Percentiles rank a stretch among this genome's conserved stretches.
These are phyloP conservation scores for Tetranychus cinnabarinus DNA, from an alignment of 1,140 invertebrate species.

Conservation along the genomic window DNA sequence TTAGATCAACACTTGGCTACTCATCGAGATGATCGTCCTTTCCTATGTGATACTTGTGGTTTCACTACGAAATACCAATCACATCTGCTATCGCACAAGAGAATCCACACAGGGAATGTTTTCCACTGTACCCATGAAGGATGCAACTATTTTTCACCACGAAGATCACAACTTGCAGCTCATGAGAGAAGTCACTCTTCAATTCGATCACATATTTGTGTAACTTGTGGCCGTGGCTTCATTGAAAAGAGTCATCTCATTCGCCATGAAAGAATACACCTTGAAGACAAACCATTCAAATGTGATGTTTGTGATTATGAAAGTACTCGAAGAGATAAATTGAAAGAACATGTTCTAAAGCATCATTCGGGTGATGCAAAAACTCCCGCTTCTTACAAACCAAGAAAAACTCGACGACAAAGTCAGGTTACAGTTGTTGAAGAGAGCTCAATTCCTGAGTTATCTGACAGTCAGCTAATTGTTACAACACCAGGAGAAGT, in stretches of 20 bases:
- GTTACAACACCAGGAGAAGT: not conserved
- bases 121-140: slow-evolving; percentile 32
- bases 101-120: slow-evolving; percentile 36
- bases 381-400: slow-evolving; percentile 26
- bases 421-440: not conserved
- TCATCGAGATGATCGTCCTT: slow-evolving; percentile 30
- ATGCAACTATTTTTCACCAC: slow-evolving; percentile 38
- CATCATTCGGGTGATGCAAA: slow-evolving; percentile 24
- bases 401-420: slow-evolving; percentile 16
- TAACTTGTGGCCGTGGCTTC: slow-evolving; percentile 34
- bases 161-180: slow-evolving; percentile 36
- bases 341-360: slow-evolving; percentile 37
- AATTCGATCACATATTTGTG: slow-evolving; percentile 34
- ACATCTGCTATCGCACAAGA: slow-evolving; percentile 36
- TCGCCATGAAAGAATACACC: slow-evolving; percentile 36
- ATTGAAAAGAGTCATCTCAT: slow-evolving; percentile 40
- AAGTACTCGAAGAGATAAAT: slow-evolving; percentile 35
- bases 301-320: slow-evolving; percentile 36
- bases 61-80: slow-evolving; percentile 40
- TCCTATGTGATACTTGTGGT: slow-evolving; percentile 35
- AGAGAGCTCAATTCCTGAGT: not conserved
- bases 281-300: slow-evolving; percentile 32
- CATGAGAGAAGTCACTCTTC: slow-evolving; percentile 37
- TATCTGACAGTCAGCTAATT: not conserved
- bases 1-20: slow-evolving; percentile 31